phyloP scores from a whole-genome alignment of 2,113 vertebrate species.

The Dasyornis broadbenti region DNA sequence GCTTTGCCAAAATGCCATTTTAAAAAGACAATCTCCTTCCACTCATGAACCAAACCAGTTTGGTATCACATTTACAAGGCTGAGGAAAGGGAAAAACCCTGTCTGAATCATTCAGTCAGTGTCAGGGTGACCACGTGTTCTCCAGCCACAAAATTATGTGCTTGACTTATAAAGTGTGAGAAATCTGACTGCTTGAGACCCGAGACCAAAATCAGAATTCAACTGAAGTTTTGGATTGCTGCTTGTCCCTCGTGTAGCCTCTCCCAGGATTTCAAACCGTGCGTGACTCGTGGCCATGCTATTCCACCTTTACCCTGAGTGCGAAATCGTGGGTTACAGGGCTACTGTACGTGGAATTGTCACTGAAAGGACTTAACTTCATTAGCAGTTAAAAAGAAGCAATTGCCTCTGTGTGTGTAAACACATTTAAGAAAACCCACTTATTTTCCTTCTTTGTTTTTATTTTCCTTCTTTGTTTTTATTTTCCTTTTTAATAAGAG shows the following conservation, averaged over 20 bases:
- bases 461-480: conserved; percentile 30
- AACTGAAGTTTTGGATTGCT: neutral
- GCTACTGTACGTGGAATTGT: neutral
- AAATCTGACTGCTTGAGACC: neutral
- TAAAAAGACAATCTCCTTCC: neutral
- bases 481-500: conserved; percentile 12
- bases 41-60: neutral
- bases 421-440: neutral
- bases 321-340: neutral
- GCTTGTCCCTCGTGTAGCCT: neutral
- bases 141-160: neutral
- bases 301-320: neutral
- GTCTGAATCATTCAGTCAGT: neutral
- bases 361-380: neutral
- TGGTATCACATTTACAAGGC: neutral
- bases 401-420: neutral
- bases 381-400: neutral
- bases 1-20: neutral
- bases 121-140: neutral
- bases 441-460: conserved; percentile 17
- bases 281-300: neutral
- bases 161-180: neutral
- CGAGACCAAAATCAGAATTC: neutral
- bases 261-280: neutral
- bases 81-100: neutral